Evolutionary conservation across 2,113 vertebrate genomes (phyloP).

Genomic region (Acrocephalus arundinaceus): DNA sequence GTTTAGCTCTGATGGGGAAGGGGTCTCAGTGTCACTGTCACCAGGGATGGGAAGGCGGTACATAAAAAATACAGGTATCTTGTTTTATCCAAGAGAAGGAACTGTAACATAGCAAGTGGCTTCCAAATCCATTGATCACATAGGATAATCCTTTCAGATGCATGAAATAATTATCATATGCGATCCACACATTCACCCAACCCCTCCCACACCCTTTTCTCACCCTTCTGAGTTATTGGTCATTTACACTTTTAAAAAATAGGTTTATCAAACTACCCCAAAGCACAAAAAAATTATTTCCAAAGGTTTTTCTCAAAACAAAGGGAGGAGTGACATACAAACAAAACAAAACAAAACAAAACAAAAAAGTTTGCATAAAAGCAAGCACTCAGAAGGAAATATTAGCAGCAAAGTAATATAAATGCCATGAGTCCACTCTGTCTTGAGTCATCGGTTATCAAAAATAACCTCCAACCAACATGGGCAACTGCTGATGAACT

Average conservation of each 20-base stretch:
- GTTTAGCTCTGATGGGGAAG: not conserved
- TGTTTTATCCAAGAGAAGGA: not conserved
- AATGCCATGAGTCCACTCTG: slow-evolving; percentile 27
- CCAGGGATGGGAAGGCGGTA: not conserved
- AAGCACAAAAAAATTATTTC: slow-evolving; percentile 27
- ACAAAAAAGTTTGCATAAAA: slow-evolving; percentile 66
- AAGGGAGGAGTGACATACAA: not conserved
- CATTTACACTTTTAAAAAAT: slow-evolving; percentile 22
- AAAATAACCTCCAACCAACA: slow-evolving; percentile 98
- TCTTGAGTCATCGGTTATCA: slow-evolving; percentile 86
- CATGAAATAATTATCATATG: not conserved
- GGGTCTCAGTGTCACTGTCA: not conserved
- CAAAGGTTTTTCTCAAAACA: slow-evolving; percentile 73
- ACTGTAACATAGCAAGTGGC: not conserved
- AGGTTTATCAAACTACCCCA: not conserved
- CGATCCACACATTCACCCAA: not conserved
- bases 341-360: not conserved
- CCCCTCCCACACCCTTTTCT: not conserved
- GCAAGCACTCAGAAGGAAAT: slow-evolving; percentile 77
- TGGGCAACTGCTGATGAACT: slow-evolving; percentile 98
- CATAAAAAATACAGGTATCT: not conserved
- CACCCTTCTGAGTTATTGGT: slow-evolving; percentile 40
- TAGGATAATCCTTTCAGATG: not conserved
- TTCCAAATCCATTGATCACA: not conserved
- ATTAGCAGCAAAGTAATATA: slow-evolving; percentile 80